phyloP scores from a whole-genome alignment of 2,113 vertebrate genomes.

The Megaptera novaeangliae region DNA sequence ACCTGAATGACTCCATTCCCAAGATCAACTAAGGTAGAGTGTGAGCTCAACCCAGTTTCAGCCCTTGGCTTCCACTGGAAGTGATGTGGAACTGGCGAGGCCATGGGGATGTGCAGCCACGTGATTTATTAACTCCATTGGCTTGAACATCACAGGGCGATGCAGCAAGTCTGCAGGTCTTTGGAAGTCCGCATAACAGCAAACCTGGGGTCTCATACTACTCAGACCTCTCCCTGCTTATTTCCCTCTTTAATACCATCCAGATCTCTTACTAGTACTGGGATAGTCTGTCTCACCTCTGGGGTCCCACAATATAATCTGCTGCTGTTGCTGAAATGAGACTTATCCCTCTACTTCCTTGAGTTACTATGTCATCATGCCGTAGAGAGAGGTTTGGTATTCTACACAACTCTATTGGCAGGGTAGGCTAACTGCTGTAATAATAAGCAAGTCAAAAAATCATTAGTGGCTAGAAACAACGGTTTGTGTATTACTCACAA shows the following conservation, averaged over 20 bases:
- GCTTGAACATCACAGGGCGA: background rate
- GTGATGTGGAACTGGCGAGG: background rate
- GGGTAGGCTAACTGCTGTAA: background rate
- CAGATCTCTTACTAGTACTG: background rate
- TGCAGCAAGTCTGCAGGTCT: fast-evolving
- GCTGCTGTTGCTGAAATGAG: background rate
- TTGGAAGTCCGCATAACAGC: background rate
- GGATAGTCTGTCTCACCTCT: background rate
- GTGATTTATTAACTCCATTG: background rate
- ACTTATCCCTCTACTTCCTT: background rate
- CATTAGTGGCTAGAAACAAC: background rate
- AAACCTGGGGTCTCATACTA: background rate
- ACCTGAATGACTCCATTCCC: background rate
- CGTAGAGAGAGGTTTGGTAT: background rate
- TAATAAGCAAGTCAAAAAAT: background rate
- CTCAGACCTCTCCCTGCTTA: background rate
- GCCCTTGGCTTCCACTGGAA: background rate
- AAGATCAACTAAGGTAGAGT: background rate
- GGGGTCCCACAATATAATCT: background rate
- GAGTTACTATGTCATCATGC: background rate
- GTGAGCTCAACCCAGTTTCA: background rate
- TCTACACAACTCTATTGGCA: background rate
- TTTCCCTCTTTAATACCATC: background rate
- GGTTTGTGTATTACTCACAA: background rate
- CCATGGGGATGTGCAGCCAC: background rate